Conservation (phyloP, 2,113 vertebrate species). For the Ochotona princeps region DNA sequence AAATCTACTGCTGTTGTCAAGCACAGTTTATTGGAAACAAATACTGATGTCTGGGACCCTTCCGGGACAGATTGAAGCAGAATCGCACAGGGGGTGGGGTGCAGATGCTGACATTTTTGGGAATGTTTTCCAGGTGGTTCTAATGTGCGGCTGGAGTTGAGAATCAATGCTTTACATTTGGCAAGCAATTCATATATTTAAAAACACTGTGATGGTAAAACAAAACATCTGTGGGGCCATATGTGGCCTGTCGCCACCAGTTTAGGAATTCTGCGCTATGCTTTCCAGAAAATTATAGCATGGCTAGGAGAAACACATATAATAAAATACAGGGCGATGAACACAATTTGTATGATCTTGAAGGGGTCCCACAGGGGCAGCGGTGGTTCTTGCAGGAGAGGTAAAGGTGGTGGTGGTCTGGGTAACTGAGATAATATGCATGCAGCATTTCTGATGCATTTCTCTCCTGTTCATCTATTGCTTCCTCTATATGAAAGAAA, state of each 20-base stretch:
- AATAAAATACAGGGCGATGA: constrained; percentile 17
- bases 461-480: neutral
- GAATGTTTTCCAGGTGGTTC: constrained; percentile 8
- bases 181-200: constrained; percentile 34
- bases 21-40: neutral
- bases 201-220: constrained; percentile 52
- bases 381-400: neutral
- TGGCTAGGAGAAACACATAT: neutral
- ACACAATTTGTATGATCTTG: neutral
- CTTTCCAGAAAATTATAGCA: constrained; percentile 55
- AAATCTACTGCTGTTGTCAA: neutral
- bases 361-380: neutral
- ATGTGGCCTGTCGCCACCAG: constrained; percentile 55
- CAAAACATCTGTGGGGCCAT: constrained; percentile 67
- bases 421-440: neutral
- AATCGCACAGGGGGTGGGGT: neutral
- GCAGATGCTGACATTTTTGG: neutral
- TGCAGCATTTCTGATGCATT: neutral
- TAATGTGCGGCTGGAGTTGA: neutral
- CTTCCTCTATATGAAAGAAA: neutral
- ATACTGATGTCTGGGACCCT: neutral
- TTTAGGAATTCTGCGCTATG: constrained; percentile 42
- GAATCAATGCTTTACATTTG: constrained; percentile 3
- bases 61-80: constrained; percentile 10
- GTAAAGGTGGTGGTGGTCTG: neutral